Evolutionary conservation across 1,140 invertebrate species (phyloP).

Genomic region (Artemia franciscana): DNA sequence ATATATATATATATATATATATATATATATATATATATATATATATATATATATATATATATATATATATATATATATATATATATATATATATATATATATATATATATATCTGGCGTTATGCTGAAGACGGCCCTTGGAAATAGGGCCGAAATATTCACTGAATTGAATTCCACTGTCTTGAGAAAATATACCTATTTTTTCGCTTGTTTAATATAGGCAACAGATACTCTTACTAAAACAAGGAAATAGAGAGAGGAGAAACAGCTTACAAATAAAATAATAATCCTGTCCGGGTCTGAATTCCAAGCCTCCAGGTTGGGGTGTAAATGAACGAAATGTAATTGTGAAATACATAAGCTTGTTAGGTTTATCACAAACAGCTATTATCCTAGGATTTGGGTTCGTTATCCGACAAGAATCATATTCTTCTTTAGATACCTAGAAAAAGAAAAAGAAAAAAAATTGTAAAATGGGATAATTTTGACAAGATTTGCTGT

Average conservation of each 20-base stretch:
- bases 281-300: conserved; percentile 83
- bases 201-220: not conserved
- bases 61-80: conserved; percentile 7
- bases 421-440: conserved; percentile 82
- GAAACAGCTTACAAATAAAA: conserved; percentile 54
- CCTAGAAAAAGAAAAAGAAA: conserved; percentile 24
- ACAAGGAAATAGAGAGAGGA: not conserved
- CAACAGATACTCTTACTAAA: conserved; percentile 1
- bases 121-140: too few relatives aligned
- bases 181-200: too few relatives aligned
- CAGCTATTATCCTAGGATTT: conserved; percentile 70
- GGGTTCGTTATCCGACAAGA: conserved; percentile 84
- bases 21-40: conserved; percentile 2
- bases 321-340: conserved; percentile 81
- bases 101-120: too few relatives aligned
- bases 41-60: conserved; percentile 2
- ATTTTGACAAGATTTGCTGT: too few relatives aligned
- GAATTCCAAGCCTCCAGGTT: conserved; percentile 80
- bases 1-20: too few relatives aligned
- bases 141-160: too few relatives aligned
- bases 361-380: conserved; percentile 83
- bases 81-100: too few relatives aligned
- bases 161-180: too few relatives aligned
- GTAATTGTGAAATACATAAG: conserved; percentile 90
- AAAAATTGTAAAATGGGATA: too few relatives aligned